A percentile compares a stretch with the other conserved stretches of the same genome.
These are phyloP conservation scores for Dimorphilus gyrociliatus DNA, from an alignment of 2,888 invertebrate genomes.

Conservation along the genomic window DNA sequence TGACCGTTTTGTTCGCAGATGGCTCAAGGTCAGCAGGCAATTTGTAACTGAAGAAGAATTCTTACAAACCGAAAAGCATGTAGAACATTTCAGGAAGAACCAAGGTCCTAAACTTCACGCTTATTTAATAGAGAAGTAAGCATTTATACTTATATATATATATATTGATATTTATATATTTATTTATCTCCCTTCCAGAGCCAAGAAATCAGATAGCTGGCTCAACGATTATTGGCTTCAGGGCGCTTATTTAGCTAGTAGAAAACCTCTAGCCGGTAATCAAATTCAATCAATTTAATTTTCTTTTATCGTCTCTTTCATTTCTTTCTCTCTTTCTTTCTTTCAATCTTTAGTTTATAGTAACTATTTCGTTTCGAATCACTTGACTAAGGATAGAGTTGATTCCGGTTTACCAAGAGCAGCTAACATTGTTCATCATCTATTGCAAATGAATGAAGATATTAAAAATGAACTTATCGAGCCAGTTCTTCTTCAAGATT, in stretches of 20 bases:
- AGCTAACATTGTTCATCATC: too few species aligned
- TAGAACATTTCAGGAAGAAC: slow-evolving; percentile 18
- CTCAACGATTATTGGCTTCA: slow-evolving; percentile 18
- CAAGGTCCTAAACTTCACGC: slow-evolving; percentile 19
- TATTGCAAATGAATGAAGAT: too few species aligned
- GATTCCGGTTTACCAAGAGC: slow-evolving; percentile 15
- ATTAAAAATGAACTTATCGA: slow-evolving; percentile 12
- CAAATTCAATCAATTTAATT: background rate
- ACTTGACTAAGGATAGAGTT: slow-evolving; percentile 7
- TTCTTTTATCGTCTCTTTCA: slow-evolving; percentile 1
- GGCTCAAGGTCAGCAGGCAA: slow-evolving; percentile 21
- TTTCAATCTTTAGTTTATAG: slow-evolving; percentile 13
- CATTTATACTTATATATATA: too few species aligned
- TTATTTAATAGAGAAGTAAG: slow-evolving; percentile 18
- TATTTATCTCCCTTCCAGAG: slow-evolving; percentile 15
- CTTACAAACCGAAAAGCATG: slow-evolving; percentile 18
- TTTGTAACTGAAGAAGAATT: slow-evolving; percentile 23
- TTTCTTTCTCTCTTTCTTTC: slow-evolving; percentile 1
- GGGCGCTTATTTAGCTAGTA: slow-evolving; percentile 15
- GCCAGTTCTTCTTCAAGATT: slow-evolving; percentile 16
- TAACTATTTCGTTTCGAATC: slow-evolving; percentile 17
- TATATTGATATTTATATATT: too few species aligned
- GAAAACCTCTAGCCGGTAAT: slow-evolving; percentile 16
- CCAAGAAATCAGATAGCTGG: slow-evolving; percentile 15
- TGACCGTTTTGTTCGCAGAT: slow-evolving; percentile 18